Conservation (phyloP, 2,797 vertebrate genomes). For the Aeoliscus strigatus region DNA sequence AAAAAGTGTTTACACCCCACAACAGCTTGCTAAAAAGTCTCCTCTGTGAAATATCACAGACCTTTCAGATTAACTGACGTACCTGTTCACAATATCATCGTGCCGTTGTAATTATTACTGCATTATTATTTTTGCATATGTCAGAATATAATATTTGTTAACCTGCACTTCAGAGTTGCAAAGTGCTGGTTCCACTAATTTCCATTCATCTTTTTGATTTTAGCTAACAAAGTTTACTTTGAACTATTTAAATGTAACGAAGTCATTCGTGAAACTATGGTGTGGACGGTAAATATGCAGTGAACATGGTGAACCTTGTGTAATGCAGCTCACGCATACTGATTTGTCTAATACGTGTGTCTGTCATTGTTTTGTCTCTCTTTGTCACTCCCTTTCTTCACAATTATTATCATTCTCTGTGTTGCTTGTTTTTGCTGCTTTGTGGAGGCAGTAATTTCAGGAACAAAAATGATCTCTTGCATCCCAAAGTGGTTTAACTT, state of each 20-base stretch:
- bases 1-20: slow-evolving; percentile 7
- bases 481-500: slow-evolving; percentile 48
- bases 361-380: slow-evolving; percentile 18
- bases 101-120: too few species aligned
- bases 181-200: too few species aligned
- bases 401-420: slow-evolving; percentile 21
- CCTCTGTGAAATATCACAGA: too few species aligned
- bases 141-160: too few species aligned
- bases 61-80: neutral
- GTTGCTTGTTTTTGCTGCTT: slow-evolving; percentile 26
- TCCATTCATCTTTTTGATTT: too few species aligned
- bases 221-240: too few species aligned
- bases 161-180: too few species aligned
- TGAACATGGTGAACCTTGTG: slow-evolving; percentile 11
- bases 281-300: too few species aligned
- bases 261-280: too few species aligned
- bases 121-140: too few species aligned
- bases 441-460: slow-evolving; percentile 17
- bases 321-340: slow-evolving; percentile 25
- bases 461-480: slow-evolving; percentile 53
- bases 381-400: slow-evolving; percentile 11
- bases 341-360: slow-evolving; percentile 24
- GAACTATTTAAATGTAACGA: too few species aligned
- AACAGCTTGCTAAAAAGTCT: neutral
- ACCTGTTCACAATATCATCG: too few species aligned